Percentiles rank a stretch among this genome's conserved stretches.
These are phyloP conservation scores for Datnioides undecimradiatus DNA, from an alignment of 2,113 vertebrate species.

Conservation along the genomic window DNA sequence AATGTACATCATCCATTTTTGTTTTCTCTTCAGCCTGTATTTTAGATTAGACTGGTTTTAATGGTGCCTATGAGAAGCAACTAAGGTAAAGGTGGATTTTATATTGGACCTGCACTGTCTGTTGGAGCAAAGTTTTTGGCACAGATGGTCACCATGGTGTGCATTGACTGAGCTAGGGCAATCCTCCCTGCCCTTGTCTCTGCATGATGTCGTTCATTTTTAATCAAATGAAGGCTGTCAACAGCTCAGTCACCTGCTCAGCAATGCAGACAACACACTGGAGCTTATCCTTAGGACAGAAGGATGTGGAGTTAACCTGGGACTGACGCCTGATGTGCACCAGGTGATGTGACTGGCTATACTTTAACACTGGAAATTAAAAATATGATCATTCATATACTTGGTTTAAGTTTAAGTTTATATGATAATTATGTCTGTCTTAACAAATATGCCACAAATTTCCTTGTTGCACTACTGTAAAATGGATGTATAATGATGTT, in stretches of 20 bases:
- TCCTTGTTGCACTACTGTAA: background rate
- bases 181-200: constrained; percentile 54
- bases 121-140: constrained; percentile 27
- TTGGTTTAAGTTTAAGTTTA: constrained; percentile 13
- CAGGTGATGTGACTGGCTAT: background rate
- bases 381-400: background rate
- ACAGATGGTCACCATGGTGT: constrained; percentile 44
- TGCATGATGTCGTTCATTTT: constrained; percentile 46
- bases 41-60: background rate
- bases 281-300: constrained; percentile 29
- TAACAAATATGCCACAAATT: background rate
- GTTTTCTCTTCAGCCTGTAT: background rate
- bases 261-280: constrained; percentile 37
- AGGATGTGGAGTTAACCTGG: background rate
- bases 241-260: constrained; percentile 52
- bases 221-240: constrained; percentile 58
- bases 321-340: background rate
- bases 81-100: constrained; percentile 14
- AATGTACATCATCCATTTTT: background rate
- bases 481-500: background rate
- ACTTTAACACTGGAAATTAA: background rate
- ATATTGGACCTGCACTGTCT: background rate
- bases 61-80: background rate
- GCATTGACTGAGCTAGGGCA: constrained; percentile 34
- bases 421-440: background rate